phyloP scores from a whole-genome alignment of 2,113 vertebrate species.

The Halichoerus grypus region DNA sequence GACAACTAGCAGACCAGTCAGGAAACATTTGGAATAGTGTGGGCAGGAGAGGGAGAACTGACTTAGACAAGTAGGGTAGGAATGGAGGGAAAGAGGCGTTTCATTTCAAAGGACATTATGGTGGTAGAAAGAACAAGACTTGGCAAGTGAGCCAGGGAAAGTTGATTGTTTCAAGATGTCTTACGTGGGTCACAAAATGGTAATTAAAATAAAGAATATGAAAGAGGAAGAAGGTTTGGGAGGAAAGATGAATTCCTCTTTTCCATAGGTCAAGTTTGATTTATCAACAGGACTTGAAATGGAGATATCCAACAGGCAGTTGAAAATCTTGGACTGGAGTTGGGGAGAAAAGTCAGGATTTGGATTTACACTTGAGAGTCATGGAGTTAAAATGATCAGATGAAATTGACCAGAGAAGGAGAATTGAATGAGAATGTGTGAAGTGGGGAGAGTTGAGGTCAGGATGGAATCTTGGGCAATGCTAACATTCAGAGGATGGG shows the following conservation, averaged over 20 bases:
- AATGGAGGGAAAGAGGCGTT: not conserved
- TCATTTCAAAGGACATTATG: not conserved
- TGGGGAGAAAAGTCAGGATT: not conserved
- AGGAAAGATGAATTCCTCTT: not conserved
- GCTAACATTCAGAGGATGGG: not conserved
- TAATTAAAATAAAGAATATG: not conserved
- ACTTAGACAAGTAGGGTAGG: not conserved
- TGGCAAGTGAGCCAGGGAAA: not conserved
- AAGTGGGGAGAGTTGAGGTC: not conserved
- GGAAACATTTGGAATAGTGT: too few species aligned
- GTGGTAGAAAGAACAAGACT: not conserved
- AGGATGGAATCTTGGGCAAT: not conserved
- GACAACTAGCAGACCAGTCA: not conserved
- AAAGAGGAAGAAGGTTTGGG: not conserved
- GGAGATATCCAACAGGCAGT: not conserved
- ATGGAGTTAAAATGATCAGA: not conserved
- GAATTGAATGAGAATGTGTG: not conserved
- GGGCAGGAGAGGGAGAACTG: not conserved
- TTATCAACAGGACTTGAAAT: not conserved
- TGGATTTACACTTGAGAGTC: not conserved
- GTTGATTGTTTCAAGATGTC: not conserved
- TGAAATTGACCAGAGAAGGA: not conserved
- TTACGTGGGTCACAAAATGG: not conserved
- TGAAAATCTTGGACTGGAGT: not conserved
- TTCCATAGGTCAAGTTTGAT: not conserved